Evolutionary conservation across 1,140 invertebrate species (phyloP), one percentile per base, ranked within the genome.

Genomic region (Platyscapa corneri): DNA sequence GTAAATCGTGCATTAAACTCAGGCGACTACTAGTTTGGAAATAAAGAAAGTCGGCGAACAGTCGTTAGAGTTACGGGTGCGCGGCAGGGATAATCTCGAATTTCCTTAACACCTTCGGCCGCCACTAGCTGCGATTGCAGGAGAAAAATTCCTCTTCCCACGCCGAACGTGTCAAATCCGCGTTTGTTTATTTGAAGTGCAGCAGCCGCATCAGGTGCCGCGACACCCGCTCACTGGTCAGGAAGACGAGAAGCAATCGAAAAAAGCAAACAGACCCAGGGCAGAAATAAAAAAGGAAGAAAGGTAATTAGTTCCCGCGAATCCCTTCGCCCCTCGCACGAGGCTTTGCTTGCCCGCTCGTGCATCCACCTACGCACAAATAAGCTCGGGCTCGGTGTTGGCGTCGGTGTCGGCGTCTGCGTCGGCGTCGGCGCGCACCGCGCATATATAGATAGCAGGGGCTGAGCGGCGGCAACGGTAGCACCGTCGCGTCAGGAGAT

Each of bases 401-500:
- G 8, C 70, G 42, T 34, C 64, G 64, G 5, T 27, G 64, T n/a
- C 30, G 67, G 53, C 70, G 81, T 34, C 49, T n/a, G n/a, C n/a
- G n/a, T n/a, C n/a, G n/a, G n/a, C n/a, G 49, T 16, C 49, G 49
- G 10, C 49, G 49, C 49, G 18, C n/a, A n/a, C n/a, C n/a, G n/a
- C 56, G 27, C 20, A 27, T 10, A 60, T 3, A 3, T 27, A 60
- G 56, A 23, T 5, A 60, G 27, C 56, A 27, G 56, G 56, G 60
- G 76, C 56, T 78, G 80, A 42, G 37, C 46, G 46, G 49, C 6
- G 18, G 49, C 70, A 81, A 80, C 80, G 70, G 76, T 79, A 83
- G 85, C 81, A 75, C 14, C 90, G 89, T 86, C 88, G 87, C 91
- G 89, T 87, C 89, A 86, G 89, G 92, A 92, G 92, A 93, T 93